Evolutionary conservation across 1,140 invertebrate genomes (phyloP).

Genomic region (Polypedilum vanderplanki): DNA sequence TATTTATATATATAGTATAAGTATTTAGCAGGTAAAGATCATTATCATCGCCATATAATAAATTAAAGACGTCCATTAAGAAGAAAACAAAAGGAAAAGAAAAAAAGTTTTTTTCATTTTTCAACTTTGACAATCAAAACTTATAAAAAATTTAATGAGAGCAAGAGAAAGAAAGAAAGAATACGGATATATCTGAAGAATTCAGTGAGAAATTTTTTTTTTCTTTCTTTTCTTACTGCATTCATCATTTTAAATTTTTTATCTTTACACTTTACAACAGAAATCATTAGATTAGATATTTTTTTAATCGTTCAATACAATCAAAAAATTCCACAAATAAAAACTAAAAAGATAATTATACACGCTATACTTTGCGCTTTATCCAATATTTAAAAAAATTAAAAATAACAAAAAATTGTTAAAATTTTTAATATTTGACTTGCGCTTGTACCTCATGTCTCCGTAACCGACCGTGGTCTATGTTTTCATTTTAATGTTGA

Average conservation of each 20-base stretch:
- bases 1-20: neutral
- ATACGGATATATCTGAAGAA: neutral
- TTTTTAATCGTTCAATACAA: neutral
- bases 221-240: neutral
- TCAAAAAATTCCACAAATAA: neutral
- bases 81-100: neutral
- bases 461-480: slow-evolving; percentile 91
- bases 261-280: neutral
- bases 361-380: neutral
- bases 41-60: slow-evolving; percentile 1
- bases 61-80: neutral
- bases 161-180: neutral
- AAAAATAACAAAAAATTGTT: neutral
- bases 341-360: neutral
- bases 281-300: too few relatives aligned
- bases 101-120: too few relatives aligned
- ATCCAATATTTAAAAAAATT: slow-evolving; percentile 5
- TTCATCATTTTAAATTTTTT: neutral
- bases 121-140: too few relatives aligned
- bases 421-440: neutral
- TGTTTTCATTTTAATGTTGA: neutral
- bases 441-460: slow-evolving; percentile 77
- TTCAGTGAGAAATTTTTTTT: neutral
- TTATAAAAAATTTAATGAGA: too few relatives aligned
- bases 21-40: slow-evolving; percentile 1